Evolutionary conservation across 2,888 invertebrate genomes (phyloP).

Genomic region (Drosophila suboccidentalis): DNA sequence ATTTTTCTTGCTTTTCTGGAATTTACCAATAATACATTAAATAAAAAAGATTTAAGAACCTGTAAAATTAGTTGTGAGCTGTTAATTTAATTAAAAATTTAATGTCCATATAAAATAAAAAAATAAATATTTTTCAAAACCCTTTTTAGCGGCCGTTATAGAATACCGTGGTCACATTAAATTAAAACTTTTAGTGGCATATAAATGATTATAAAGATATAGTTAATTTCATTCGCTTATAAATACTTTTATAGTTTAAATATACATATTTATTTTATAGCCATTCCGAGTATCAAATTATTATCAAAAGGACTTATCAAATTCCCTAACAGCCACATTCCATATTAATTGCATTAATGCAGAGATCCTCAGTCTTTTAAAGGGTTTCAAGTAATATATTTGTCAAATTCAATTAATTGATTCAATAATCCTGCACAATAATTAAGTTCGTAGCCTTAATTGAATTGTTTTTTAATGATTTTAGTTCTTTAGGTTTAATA

Average conservation of each 20-base stretch:
- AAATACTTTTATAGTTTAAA: too few species aligned
- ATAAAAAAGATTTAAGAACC: background rate
- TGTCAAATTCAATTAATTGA: background rate
- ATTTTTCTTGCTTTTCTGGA: background rate
- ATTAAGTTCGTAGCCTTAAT: background rate
- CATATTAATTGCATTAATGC: background rate
- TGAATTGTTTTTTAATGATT: background rate
- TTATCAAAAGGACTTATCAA: background rate
- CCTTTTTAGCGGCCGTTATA: too few species aligned
- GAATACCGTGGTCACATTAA: too few species aligned
- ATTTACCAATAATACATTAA: background rate
- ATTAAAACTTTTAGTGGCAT: too few species aligned
- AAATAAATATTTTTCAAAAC: too few species aligned
- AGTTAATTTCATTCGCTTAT: too few species aligned
- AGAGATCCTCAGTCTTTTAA: background rate
- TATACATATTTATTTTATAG: too few species aligned
- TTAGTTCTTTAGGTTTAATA: background rate
- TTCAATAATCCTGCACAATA: background rate
- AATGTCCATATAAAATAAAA: too few species aligned
- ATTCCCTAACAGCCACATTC: background rate
- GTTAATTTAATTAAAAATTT: too few species aligned
- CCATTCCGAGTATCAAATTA: background rate
- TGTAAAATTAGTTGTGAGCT: background rate
- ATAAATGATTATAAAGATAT: too few species aligned
- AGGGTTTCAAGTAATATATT: background rate